Percentiles rank a stretch among this genome's conserved stretches.
phyloP scores from a whole-genome alignment of 2,888 invertebrate genomes.

The Eristalis pertinax region DNA sequence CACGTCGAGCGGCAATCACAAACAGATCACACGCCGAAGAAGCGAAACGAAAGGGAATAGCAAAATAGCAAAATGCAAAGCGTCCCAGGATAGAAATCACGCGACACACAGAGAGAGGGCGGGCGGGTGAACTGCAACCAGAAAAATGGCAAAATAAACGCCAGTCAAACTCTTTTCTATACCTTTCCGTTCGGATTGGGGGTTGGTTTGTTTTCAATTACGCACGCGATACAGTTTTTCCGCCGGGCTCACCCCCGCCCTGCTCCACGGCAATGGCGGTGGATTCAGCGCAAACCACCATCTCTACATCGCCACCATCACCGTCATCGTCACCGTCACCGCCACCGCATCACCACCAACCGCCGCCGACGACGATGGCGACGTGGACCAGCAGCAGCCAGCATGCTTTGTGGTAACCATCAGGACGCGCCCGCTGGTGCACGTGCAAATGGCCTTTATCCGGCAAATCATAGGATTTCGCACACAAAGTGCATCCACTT shows the following conservation, averaged over 20 bases:
- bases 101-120: background rate
- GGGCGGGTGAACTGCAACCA: background rate
- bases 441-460: constrained; percentile 67
- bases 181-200: constrained; percentile 47
- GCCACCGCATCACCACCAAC: constrained; percentile 28
- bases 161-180: constrained; percentile 64
- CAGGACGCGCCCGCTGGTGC: constrained; percentile 53
- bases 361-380: constrained; percentile 28
- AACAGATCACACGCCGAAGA: constrained; percentile 58
- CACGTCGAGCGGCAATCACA: constrained; percentile 50
- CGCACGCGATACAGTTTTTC: constrained; percentile 64
- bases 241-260: background rate
- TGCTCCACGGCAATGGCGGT: background rate
- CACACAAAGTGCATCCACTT: constrained; percentile 6
- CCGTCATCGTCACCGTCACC: too few species aligned
- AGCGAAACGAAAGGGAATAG: constrained; percentile 46
- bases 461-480: constrained; percentile 62
- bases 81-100: constrained; percentile 25
- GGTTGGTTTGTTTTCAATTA: constrained; percentile 69
- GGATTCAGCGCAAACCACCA: constrained; percentile 47
- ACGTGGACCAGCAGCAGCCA: constrained; percentile 11
- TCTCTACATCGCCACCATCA: too few species aligned
- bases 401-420: constrained; percentile 63
- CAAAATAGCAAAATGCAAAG: constrained; percentile 29
- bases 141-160: constrained; percentile 25